These are phyloP conservation scores for Acleris sparsana DNA, from an alignment of 2,888 invertebrate species.

Conservation along the genomic window DNA sequence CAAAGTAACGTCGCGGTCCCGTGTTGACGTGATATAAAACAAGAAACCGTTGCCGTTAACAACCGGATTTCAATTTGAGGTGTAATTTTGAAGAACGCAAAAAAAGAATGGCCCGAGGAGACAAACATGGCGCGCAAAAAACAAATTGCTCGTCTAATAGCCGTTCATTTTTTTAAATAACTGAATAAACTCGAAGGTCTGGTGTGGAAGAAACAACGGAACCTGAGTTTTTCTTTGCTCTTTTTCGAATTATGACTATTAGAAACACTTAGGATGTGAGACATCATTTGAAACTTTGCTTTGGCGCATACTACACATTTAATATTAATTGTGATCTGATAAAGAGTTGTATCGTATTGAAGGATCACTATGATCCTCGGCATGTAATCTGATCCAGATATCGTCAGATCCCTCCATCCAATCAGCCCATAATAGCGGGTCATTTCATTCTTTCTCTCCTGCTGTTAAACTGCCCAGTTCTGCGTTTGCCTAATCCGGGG, in stretches of 20 bases:
- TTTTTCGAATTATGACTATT: conserved; percentile 3
- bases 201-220: conserved; percentile 33
- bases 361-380: no score
- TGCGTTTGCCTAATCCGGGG: no score
- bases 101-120: conserved; percentile 45
- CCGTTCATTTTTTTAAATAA: conserved; percentile 43
- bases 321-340: no score
- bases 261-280: conserved; percentile 4
- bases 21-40: conserved; percentile 19
- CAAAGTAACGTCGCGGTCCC: not conserved
- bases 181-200: conserved; percentile 41
- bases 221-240: conserved; percentile 14
- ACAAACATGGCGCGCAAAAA: conserved; percentile 48
- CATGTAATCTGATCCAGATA: no score
- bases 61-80: conserved; percentile 50
- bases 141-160: conserved; percentile 49
- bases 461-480: no score
- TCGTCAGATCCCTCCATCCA: no score
- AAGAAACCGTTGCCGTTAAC: conserved; percentile 41
- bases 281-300: no score
- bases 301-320: no score
- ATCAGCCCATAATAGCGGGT: no score
- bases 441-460: no score
- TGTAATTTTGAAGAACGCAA: conserved; percentile 46
- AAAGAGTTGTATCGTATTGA: no score